These are phyloP conservation scores for Aspidoscelis tigris DNA, from an alignment of 2,113 vertebrate genomes.

Conservation along the genomic window DNA sequence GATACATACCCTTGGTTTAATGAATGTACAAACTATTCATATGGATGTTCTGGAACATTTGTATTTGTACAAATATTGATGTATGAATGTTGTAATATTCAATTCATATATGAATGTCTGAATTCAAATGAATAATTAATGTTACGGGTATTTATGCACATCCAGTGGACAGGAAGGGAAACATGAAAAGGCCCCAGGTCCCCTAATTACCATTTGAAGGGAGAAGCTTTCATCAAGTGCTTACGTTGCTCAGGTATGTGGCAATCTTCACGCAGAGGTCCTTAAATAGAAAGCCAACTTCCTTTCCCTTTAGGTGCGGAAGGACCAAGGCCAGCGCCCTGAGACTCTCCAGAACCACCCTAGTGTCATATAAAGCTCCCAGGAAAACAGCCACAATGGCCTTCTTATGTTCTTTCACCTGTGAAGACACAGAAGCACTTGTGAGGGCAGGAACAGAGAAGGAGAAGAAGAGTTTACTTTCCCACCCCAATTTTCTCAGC, in stretches of 20 bases:
- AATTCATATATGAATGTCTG: too few species aligned
- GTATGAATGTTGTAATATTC: too few species aligned
- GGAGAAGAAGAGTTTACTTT: too few species aligned
- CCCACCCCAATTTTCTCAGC: too few species aligned
- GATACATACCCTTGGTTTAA: too few species aligned
- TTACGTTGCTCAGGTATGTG: slow-evolving; percentile 12
- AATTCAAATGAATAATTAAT: too few species aligned
- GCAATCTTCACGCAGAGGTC: slow-evolving; percentile 13
- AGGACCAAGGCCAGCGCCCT: slow-evolving; percentile 2
- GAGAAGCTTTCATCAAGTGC: not conserved
- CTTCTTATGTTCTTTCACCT: slow-evolving; percentile 24
- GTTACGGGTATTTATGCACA: too few species aligned
- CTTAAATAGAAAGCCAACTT: slow-evolving; percentile 23
- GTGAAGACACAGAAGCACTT: not conserved
- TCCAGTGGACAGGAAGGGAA: too few species aligned
- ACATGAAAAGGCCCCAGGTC: not conserved
- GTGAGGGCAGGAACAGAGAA: too few species aligned
- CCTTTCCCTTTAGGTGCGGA: slow-evolving; percentile 3
- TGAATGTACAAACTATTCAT: too few species aligned
- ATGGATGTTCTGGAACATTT: too few species aligned
- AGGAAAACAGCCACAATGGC: not conserved
- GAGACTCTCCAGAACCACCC: slow-evolving; percentile 20
- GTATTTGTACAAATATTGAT: too few species aligned
- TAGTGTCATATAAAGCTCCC: slow-evolving; percentile 15
- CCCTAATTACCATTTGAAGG: not conserved